Base-by-base conservation (phyloP, 2,888 invertebrate genomes). In the Gastrophysa polygoni region DNA sequence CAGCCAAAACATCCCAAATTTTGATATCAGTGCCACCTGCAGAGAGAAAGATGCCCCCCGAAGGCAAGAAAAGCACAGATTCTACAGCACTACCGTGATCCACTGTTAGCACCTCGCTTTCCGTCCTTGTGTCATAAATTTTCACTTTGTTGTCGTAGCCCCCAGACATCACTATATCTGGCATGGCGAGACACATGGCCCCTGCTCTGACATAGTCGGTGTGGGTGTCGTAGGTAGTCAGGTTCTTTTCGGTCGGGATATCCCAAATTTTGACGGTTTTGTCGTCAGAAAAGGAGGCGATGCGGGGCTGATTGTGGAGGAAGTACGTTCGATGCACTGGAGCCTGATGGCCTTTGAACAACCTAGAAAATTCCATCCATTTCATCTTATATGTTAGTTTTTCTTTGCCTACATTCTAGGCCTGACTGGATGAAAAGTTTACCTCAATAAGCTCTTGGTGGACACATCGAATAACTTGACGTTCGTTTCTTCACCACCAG, bases 81-180 rank as follows among this genome's bases (percentile, higher is more conserved):
- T 98, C 97, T 0, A 98, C 91, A 0, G 96, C 95, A 71, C 90
- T 88, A 6, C 92, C 95, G 81, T 98, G 97, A 76, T 95, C 89
- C 1, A 95, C 89, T 20, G 85, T 87, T 57, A 92, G 81, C 0
- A 91, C 86, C 56, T 89, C 87, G 71, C 88, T 85, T 68, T 87
- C 85, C 1, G 88, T 88, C 74, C 97, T 85, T 0, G 88, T 87
- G 79, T 98, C 98, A 83, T 92, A 97, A 80, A 98, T 84, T 79
- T 92, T 92, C 0, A 96, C 89, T 57, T 86, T 87, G 74, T 92
- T 90, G 80, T 98, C 98, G 80, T 98, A 98, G 32, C 94, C 91
- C 28, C 95, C 95, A 0, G 95, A 94, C 55, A 94, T 76, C 52
- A 95, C 83, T 43, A 93, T 87, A 76, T 93, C 89, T 14, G 90